These are phyloP conservation scores for Parnassius smintheus DNA, from an alignment of 2,888 invertebrate species.

Conservation along the genomic window DNA sequence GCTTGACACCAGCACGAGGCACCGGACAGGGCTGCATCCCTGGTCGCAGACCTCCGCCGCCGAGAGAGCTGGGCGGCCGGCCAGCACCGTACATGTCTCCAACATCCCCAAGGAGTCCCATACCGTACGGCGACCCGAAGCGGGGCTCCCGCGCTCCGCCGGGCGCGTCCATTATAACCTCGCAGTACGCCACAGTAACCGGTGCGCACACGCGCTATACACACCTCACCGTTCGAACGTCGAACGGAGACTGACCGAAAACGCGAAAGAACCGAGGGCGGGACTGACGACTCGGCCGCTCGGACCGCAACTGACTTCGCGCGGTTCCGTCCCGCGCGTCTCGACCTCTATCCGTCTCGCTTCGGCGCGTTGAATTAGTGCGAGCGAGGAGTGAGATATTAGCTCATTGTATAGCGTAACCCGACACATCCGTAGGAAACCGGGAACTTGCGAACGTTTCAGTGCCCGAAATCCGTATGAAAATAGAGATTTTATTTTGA, in stretches of 20 bases:
- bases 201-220: slow-evolving; percentile 74
- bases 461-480: slow-evolving; percentile 77
- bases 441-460: slow-evolving; percentile 74
- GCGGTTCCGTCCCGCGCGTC: slow-evolving; percentile 65
- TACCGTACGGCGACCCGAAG: slow-evolving; percentile 93
- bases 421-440: slow-evolving; percentile 79
- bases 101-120: slow-evolving; percentile 91
- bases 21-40: slow-evolving; percentile 84
- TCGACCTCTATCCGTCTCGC: slow-evolving; percentile 62
- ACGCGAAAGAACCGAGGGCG: slow-evolving; percentile 77
- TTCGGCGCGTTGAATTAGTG: slow-evolving; percentile 45
- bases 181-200: slow-evolving; percentile 82
- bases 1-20: slow-evolving; percentile 82
- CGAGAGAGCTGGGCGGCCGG: slow-evolving; percentile 83
- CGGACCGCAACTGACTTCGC: slow-evolving; percentile 81
- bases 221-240: slow-evolving; percentile 77
- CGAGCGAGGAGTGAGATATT: slow-evolving; percentile 56
- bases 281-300: slow-evolving; percentile 81
- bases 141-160: slow-evolving; percentile 94
- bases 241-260: slow-evolving; percentile 80
- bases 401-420: slow-evolving; percentile 60
- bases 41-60: slow-evolving; percentile 70
- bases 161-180: slow-evolving; percentile 91
- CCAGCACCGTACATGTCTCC: slow-evolving; percentile 88
- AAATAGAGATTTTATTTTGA: slow-evolving; percentile 80